Base-by-base conservation (phyloP, 2,113 vertebrate genomes). In the Xiphias gladius region DNA sequence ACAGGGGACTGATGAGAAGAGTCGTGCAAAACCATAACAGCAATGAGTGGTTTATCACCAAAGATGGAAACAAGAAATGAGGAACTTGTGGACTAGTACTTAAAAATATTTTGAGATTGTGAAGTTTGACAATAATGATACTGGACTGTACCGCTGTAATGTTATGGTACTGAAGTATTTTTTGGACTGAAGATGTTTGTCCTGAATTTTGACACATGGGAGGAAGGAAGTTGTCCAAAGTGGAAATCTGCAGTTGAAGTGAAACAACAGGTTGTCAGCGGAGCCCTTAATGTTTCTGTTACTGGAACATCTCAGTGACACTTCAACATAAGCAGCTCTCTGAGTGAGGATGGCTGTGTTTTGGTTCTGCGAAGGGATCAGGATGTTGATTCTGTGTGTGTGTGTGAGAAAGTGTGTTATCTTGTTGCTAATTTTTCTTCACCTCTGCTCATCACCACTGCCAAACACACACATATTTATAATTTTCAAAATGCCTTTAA, bases 261-360 rank as follows among this genome's bases (percentile, higher is more conserved):
- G 24, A 55, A 85, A 82, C 75, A 76, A 65, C 77, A 83, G 20
- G 64, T 70, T 85, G 80, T 84, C 80, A 83, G 48, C 63, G 2
- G n/a, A 48, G 66, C 12, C 24, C 14, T 12, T 7, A 22, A 57
- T 2, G 19, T 37, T 64, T 77, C 58, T 28, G 58, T 82, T 64
- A 19, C 16, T 37, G 12, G 20, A 30, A 48, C 54, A 7, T 30
- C 30, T 69, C 61, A n/a, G 39, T 69, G 68, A 84, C 87, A 66
- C 75, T 8, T 77, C 19, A 43, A 61, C 76, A 19, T 64, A 1
- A 46, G n/a, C 13, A 10, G 24, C 63, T 59, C 10, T 76, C 46
- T 9, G 39, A 58, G 55, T 30, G 46, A 30, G 37, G 62, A 24
- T 13, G 22, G 28, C 52, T 75, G 73, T 67, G 78, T 80, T 85